Evolutionary conservation across 2,113 vertebrate species (phyloP).

Genomic region (Nyctereutes procyonoides): DNA sequence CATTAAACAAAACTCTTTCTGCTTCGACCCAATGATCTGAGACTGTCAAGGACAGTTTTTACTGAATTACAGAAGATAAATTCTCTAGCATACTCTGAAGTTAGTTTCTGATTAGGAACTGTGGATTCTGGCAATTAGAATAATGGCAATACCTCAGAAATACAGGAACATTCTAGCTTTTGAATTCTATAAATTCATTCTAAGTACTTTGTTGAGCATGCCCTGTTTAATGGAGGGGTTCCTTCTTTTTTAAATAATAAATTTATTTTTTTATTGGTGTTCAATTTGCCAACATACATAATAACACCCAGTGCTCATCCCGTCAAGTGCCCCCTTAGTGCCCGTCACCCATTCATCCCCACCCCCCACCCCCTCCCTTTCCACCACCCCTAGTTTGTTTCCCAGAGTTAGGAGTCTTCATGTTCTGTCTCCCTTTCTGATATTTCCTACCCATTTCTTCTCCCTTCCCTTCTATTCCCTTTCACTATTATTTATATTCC

Average conservation of each 20-base stretch:
- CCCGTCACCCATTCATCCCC: too few relatives aligned
- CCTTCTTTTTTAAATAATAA: neutral
- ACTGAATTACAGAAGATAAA: neutral
- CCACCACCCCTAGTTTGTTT: too few relatives aligned
- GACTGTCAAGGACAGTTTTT: neutral
- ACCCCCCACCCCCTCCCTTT: too few relatives aligned
- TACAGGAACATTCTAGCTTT: neutral
- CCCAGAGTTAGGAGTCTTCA: too few relatives aligned
- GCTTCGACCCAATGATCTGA: neutral
- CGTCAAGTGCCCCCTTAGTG: too few relatives aligned
- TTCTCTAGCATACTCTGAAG: neutral
- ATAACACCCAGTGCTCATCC: too few relatives aligned
- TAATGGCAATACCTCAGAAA: neutral
- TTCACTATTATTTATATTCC: too few relatives aligned
- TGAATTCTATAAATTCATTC: neutral
- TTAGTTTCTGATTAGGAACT: slow-evolving; percentile 47
- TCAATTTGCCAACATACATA: too few relatives aligned
- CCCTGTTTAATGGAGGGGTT: neutral
- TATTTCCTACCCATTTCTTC: too few relatives aligned
- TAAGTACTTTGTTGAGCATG: neutral
- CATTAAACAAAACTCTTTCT: slow-evolving; percentile 5
- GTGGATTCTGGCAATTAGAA: neutral
- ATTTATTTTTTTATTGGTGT: too few relatives aligned
- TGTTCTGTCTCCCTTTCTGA: too few relatives aligned
- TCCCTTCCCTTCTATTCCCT: too few relatives aligned